Percentiles rank a stretch among this genome's conserved stretches.
These are phyloP conservation scores for Caenorhabditis brenneri DNA, from an alignment of 1,140 invertebrate species.

Conservation along the genomic window DNA sequence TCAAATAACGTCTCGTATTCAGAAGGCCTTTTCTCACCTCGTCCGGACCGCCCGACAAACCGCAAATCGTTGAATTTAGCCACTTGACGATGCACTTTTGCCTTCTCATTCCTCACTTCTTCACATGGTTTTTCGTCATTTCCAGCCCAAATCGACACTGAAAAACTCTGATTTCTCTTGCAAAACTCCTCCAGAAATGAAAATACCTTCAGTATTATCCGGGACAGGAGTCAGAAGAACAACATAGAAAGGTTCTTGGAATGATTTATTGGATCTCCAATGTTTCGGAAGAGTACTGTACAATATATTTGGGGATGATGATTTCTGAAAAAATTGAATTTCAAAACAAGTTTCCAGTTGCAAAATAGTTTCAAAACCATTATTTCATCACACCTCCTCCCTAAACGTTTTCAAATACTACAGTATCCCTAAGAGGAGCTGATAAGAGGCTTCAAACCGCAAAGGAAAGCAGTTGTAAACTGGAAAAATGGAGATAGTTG, in stretches of 20 bases:
- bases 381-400: neutral
- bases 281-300: constrained; percentile 44
- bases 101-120: constrained; percentile 87
- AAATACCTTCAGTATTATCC: constrained; percentile 82
- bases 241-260: constrained; percentile 90
- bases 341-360: no score
- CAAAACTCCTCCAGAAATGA: neutral
- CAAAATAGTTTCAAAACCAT: no score
- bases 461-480: neutral
- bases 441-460: neutral
- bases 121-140: constrained; percentile 96
- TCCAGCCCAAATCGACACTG: constrained; percentile 86
- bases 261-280: constrained; percentile 74
- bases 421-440: neutral
- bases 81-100: constrained; percentile 94
- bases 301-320: constrained; percentile 38
- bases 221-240: constrained; percentile 88
- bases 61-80: constrained; percentile 94
- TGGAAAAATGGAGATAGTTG: neutral
- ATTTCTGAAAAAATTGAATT: constrained; percentile 32
- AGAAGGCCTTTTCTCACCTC: constrained; percentile 81
- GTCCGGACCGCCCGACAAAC: constrained; percentile 91
- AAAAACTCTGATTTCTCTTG: neutral
- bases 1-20: neutral
- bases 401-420: neutral